Percentiles rank a stretch among this genome's conserved stretches.
phyloP scores from a whole-genome alignment of 2,797 vertebrate genomes.

The Hydrolagus colliei region DNA sequence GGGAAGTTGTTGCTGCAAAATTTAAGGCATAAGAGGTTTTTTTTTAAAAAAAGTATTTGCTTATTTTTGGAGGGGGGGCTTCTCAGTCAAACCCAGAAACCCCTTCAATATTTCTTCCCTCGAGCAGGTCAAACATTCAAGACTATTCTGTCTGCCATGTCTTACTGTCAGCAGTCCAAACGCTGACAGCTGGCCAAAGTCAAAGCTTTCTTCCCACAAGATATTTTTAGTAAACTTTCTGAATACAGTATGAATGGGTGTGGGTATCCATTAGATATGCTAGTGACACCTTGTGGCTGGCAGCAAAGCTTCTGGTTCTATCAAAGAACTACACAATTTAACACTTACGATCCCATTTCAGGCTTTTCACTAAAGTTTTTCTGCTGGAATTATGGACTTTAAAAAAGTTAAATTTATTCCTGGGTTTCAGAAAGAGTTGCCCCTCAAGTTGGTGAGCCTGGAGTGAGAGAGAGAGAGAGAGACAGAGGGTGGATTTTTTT shows the following conservation, averaged over 20 bases:
- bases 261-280: too few relatives aligned
- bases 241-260: background rate
- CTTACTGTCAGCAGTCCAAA: slow-evolving; percentile 1
- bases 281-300: background rate
- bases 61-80: background rate
- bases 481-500: slow-evolving; percentile 24
- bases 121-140: slow-evolving; percentile 10
- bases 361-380: too few relatives aligned
- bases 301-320: too few relatives aligned
- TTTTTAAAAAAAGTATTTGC: background rate
- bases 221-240: background rate
- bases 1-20: too few relatives aligned
- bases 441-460: background rate
- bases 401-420: background rate
- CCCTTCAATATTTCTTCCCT: background rate
- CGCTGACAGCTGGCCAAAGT: background rate
- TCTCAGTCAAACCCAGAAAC: background rate
- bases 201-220: background rate
- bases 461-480: background rate
- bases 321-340: too few relatives aligned
- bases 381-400: too few relatives aligned
- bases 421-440: background rate
- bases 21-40: too few relatives aligned
- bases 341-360: too few relatives aligned
- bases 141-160: background rate